Base-by-base conservation (phyloP, 2,797 vertebrate genomes). In the Neopelma chrysocephalum region DNA sequence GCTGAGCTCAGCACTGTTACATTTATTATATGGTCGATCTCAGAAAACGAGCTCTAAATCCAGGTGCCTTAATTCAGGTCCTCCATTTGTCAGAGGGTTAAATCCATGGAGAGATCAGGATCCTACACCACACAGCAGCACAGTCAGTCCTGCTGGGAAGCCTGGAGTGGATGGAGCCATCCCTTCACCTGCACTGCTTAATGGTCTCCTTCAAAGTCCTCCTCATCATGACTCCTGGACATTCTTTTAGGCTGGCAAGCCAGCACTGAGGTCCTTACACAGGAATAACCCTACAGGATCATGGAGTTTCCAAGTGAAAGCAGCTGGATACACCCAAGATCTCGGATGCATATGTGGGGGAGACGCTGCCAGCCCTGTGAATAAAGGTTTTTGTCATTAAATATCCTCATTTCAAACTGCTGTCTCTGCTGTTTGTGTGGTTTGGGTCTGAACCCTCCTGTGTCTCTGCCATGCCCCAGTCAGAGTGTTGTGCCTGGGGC, bases 1-100 rank as follows among this genome's bases (percentile, higher is more conserved):
- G 96, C 93, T 91, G 94, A 96, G 82, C 93, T 91, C 82, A 90
- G 88, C 89, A 68, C 62, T 31, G 1, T 26, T 11, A 54, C 47
- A 81, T 93, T 86, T 72, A 81, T 70, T 43, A 8, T 10, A 6
- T 38, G 66, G 65, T 36, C 90, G 76, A 29, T 47, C 78, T 83
- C 76, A 57, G 89, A 84, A 96, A 96, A 60, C 42, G 75, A 69
- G 61, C 64, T 81, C 53, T 85, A 79, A 91, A 65, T 54, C 61
- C 76, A 40, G 15, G 47, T 21, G 45, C 81, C 77, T 81, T n/a
- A 26, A 48, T 76, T 71, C 2, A 3, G 66, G 53, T 32, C 15
- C 78, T 89, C 64, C 26, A 3, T 90, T 72, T 79, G 47, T 50
- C 66, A 69, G 72, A 18, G 1, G 5, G 60, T 81, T 66, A 51